phyloP scores from a whole-genome alignment of 2,797 vertebrate genomes.

The Vultur gryphus region DNA sequence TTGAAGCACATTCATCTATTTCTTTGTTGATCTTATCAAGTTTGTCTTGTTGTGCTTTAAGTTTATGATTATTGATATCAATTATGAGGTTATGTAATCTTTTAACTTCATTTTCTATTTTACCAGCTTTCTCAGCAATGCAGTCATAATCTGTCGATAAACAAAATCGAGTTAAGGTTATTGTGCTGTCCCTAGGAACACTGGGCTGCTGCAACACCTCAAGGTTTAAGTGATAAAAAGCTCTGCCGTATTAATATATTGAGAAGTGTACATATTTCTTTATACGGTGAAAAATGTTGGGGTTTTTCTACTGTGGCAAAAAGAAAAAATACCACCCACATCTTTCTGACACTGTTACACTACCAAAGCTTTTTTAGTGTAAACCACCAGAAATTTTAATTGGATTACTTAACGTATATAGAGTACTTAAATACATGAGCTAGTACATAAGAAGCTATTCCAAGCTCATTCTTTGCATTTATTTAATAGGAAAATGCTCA shows the following conservation, averaged over 20 bases:
- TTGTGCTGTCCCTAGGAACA: neutral
- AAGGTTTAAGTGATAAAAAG: neutral
- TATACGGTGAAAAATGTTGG: neutral
- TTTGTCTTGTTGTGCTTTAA: constrained; percentile 92
- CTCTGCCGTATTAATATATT: neutral
- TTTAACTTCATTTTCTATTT: constrained; percentile 89
- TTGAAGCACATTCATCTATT: constrained; percentile 85
- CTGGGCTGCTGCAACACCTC: neutral
- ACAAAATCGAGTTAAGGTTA: accelerated
- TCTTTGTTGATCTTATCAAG: constrained; percentile 87
- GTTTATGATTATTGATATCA: constrained; percentile 89
- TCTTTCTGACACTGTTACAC: neutral
- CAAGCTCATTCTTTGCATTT: neutral
- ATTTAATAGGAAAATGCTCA: neutral
- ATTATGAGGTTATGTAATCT: constrained; percentile 88
- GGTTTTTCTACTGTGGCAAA: neutral
- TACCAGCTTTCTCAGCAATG: constrained; percentile 80
- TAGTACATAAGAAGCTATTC: neutral
- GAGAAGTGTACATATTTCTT: neutral
- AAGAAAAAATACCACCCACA: neutral
- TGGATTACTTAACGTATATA: neutral
- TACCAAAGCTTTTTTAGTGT: neutral
- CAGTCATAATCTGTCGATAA: constrained; percentile 79
- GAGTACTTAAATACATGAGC: neutral
- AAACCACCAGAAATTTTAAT: neutral